Evolutionary conservation across 1,140 invertebrate genomes (phyloP), one percentile per base, ranked within the genome.

Genomic region (Telenomus remus): DNA sequence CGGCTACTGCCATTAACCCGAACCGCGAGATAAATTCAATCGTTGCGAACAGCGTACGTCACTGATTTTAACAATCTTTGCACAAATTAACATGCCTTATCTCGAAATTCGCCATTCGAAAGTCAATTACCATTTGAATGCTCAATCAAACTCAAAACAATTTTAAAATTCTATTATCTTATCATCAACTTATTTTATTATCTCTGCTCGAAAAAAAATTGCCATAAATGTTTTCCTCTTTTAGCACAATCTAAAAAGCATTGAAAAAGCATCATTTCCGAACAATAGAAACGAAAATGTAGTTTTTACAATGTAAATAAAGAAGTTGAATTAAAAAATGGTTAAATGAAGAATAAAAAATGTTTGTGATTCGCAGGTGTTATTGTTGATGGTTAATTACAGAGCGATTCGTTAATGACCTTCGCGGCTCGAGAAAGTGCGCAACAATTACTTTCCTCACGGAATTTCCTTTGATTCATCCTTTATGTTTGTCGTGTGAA

Each of bases 401-500:
- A 34, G 15, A 51, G 44, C 49, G 54, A 65, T 47, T 81, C 79
- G 82, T 83, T 86, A 86, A 86, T 86, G 84, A 85, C 84, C 84
- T 86, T 86, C 83, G 79, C 69, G 66, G 70, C 70, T 71, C 78
- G 80, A 65, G 83, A 86, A 86, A 86, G 81, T 84, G 77, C 78
- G 77, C 68, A 73, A 76, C 78, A 83, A 85, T 86, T 81, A 85
- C 84, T 85, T 85, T 86, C 82, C 70, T 82, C 74, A 34, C 55
- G 56, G 77, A 83, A 79, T 81, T 83, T 79, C 76, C 70, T 76
- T 69, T 55, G 65, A 76, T 79, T 78, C 76, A 74, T 78, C 66
- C 61, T 74, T 74, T 74, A 78, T 71, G 72, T 74, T 69, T 51
- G 76, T 65, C 78, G 70, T 68, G 76, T 39, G 59, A 73, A 82